Evolutionary conservation across 2,113 vertebrate species (phyloP).

Genomic region (Spheniscus mendiculus): DNA sequence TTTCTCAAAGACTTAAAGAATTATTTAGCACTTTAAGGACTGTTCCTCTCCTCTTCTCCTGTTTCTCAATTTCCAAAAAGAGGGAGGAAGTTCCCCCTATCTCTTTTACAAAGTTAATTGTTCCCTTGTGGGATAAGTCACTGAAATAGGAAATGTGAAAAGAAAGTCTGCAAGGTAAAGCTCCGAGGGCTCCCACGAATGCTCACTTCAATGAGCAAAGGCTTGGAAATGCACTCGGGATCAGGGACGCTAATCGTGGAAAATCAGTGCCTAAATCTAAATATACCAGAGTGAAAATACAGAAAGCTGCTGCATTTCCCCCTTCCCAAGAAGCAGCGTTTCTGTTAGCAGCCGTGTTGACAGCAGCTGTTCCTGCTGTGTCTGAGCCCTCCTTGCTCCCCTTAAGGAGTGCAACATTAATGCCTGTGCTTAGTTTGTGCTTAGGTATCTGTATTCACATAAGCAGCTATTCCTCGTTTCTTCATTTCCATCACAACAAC

Average conservation of each 20-base stretch:
- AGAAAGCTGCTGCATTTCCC: neutral
- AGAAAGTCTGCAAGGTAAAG: neutral
- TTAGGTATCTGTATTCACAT: neutral
- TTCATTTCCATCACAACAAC: neutral
- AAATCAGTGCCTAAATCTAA: neutral
- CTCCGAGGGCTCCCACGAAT: neutral
- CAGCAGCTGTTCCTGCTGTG: constrained; percentile 23
- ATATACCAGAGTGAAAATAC: neutral
- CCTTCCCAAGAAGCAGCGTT: neutral
- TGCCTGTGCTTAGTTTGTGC: neutral
- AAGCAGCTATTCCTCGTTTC: neutral
- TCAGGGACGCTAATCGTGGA: neutral
- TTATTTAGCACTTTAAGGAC: neutral
- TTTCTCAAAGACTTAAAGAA: neutral
- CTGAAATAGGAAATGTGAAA: neutral
- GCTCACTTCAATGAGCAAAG: neutral
- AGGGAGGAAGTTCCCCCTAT: neutral
- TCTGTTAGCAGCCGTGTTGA: neutral
- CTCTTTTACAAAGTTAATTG: neutral
- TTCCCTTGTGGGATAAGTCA: neutral
- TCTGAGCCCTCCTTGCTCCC: neutral
- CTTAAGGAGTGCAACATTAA: neutral
- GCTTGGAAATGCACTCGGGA: neutral
- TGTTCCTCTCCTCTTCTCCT: neutral
- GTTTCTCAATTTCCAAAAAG: neutral